Conservation (phyloP, 1,140 invertebrate species). For the Coelopa frigida region DNA sequence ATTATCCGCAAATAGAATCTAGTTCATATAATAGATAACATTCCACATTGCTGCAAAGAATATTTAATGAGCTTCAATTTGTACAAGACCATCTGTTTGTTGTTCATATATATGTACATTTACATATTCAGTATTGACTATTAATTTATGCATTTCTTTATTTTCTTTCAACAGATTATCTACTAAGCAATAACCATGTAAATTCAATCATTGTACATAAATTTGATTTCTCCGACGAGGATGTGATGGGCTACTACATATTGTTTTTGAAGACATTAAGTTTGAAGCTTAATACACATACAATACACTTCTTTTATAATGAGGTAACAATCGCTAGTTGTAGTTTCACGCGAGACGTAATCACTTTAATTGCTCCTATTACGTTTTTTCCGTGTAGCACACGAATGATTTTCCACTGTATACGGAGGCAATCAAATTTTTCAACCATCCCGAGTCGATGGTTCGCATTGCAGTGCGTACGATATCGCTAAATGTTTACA, state of each 20-base stretch:
- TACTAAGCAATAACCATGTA: constrained; percentile 98
- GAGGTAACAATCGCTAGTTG: constrained; percentile 50
- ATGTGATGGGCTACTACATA: constrained; percentile 99
- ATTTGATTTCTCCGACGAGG: constrained; percentile 99
- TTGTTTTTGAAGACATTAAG: constrained; percentile 98
- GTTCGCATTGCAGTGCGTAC: constrained; percentile 97
- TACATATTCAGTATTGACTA: constrained; percentile 6
- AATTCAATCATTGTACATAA: constrained; percentile 99
- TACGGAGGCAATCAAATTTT: constrained; percentile 98
- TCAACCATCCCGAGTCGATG: constrained; percentile 98
- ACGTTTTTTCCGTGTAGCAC: constrained; percentile 60
- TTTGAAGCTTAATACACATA: constrained; percentile 96
- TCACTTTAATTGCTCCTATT: constrained; percentile 53
- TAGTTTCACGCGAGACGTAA: not conserved
- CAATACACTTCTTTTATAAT: constrained; percentile 99
- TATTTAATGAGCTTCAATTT: too few species aligned
- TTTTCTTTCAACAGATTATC: constrained; percentile 96
- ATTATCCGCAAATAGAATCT: too few species aligned
- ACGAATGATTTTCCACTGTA: constrained; percentile 99
- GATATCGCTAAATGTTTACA: constrained; percentile 94
- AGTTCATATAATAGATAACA: too few species aligned
- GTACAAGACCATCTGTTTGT: not conserved
- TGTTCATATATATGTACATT: not conserved
- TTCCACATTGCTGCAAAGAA: too few species aligned
- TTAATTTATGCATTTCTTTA: constrained; percentile 11